phyloP scores from a whole-genome alignment of 2,113 vertebrate species.

The Tragelaphus buxtoni region DNA sequence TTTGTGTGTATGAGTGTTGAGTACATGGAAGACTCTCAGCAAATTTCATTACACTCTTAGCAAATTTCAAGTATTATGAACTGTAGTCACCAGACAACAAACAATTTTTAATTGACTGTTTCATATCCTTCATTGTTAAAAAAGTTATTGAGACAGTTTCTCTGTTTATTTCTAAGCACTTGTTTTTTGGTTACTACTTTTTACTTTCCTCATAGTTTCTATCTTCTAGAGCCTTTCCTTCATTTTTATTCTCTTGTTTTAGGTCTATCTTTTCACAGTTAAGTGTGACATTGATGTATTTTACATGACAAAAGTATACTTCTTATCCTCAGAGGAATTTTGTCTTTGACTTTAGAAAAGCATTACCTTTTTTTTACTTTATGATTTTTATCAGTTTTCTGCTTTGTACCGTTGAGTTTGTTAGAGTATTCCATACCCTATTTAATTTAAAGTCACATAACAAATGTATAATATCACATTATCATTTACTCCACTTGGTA shows the following conservation, averaged over 20 bases:
- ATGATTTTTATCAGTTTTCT: neutral
- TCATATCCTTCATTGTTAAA: neutral
- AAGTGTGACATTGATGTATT: neutral
- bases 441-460: conserved; percentile 4
- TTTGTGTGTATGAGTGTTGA: neutral
- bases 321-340: neutral
- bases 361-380: neutral
- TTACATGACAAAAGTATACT: neutral
- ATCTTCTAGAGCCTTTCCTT: neutral
- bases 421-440: neutral
- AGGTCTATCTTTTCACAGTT: neutral
- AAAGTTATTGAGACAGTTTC: neutral
- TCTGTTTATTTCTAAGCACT: neutral
- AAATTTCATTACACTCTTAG: neutral
- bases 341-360: neutral
- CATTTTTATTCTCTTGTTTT: neutral
- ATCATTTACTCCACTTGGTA: neutral
- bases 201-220: neutral
- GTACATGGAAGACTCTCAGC: neutral
- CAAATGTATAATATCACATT: neutral
- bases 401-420: neutral
- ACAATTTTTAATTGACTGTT: neutral
- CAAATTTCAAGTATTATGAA: neutral
- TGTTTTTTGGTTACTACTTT: neutral
- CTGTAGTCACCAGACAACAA: neutral